phyloP scores from a whole-genome alignment of 2,888 invertebrate genomes.

The Empis livida region DNA sequence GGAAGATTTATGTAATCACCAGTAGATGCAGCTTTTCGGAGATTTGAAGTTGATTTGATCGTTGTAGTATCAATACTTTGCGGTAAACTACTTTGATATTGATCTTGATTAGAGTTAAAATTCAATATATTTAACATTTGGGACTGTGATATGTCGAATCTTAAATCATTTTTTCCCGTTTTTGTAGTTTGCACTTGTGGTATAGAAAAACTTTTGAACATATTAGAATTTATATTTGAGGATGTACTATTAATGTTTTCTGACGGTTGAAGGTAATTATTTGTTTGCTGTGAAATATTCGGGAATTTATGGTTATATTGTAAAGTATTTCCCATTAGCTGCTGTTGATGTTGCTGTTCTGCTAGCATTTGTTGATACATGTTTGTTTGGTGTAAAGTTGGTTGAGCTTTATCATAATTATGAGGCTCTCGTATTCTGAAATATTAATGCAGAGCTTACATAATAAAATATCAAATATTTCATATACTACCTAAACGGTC shows the following conservation, averaged over 20 bases:
- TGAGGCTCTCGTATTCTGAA: slow-evolving; percentile 30
- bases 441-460: no score
- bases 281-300: slow-evolving; percentile 16
- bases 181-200: slow-evolving; percentile 4
- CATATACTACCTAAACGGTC: slow-evolving; percentile 21
- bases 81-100: background rate
- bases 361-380: slow-evolving; percentile 37
- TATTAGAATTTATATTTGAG: background rate
- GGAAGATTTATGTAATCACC: slow-evolving; percentile 27
- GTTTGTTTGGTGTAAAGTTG: slow-evolving; percentile 36
- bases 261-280: background rate
- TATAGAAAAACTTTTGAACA: slow-evolving; percentile 9
- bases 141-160: background rate
- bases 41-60: background rate
- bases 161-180: background rate
- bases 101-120: slow-evolving; percentile 2
- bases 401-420: slow-evolving; percentile 36
- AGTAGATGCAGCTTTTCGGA: slow-evolving; percentile 22
- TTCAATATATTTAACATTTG: slow-evolving; percentile 10
- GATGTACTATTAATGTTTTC: slow-evolving; percentile 1
- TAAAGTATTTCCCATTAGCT: slow-evolving; percentile 7
- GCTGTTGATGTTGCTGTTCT: slow-evolving; percentile 25
- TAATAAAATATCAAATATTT: slow-evolving; percentile 14
- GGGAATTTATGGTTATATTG: slow-evolving; percentile 13
- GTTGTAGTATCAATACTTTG: background rate